Conservation (phyloP, 2,888 invertebrate species). For the Ormyrus nitidulus region DNA sequence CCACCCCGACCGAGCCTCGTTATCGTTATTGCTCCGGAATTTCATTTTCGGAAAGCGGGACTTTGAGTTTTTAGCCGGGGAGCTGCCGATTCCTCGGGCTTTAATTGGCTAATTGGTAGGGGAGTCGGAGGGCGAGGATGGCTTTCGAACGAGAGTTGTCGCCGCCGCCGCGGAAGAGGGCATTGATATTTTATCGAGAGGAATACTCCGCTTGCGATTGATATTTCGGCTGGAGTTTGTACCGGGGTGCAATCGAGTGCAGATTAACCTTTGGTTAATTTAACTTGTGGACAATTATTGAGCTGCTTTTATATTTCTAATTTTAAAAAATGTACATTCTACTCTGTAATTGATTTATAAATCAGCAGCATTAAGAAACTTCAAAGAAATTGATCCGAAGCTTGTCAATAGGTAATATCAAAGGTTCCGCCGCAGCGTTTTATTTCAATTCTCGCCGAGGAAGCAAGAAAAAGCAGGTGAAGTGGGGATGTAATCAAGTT, state of each 20-base stretch:
- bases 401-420: too few relatives aligned
- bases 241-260: too few relatives aligned
- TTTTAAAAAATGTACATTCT: too few relatives aligned
- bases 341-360: too few relatives aligned
- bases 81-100: neutral
- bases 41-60: neutral
- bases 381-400: too few relatives aligned
- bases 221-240: neutral
- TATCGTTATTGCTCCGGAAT: neutral
- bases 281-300: too few relatives aligned
- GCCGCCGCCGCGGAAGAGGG: neutral
- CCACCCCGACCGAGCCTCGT: neutral
- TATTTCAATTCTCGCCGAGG: too few relatives aligned
- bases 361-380: too few relatives aligned
- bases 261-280: too few relatives aligned
- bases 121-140: neutral
- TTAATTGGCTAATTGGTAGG: slow-evolving; percentile 30
- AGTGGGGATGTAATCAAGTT: neutral
- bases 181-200: slow-evolving; percentile 34
- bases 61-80: neutral
- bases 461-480: too few relatives aligned
- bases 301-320: too few relatives aligned
- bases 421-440: too few relatives aligned
- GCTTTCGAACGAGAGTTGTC: slow-evolving; percentile 3
- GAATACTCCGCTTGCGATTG: neutral